Conservation (phyloP, 1,140 invertebrate genomes). For the Drosophila sturtevanti region DNA sequence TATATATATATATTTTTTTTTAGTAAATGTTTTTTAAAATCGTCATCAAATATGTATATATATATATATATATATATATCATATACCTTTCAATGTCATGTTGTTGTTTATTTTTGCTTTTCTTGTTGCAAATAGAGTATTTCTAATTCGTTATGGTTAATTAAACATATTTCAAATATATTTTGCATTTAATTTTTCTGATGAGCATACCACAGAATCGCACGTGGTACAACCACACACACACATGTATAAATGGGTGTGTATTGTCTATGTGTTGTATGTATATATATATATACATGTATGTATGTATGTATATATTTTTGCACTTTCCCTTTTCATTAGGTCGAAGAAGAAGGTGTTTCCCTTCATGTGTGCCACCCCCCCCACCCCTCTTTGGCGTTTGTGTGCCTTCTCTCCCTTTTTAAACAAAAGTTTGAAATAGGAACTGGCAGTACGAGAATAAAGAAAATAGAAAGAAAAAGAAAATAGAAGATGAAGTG, state of each 20-base stretch:
- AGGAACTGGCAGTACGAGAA: constrained; percentile 13
- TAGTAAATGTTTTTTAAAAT: too few relatives aligned
- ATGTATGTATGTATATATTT: constrained; percentile 20
- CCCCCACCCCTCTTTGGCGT: too few relatives aligned
- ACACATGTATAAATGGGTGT: background rate
- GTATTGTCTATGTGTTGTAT: background rate
- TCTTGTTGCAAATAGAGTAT: background rate
- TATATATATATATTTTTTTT: too few relatives aligned
- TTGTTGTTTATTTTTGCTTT: background rate
- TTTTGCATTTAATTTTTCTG: constrained; percentile 53
- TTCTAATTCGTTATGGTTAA: background rate
- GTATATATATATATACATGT: background rate
- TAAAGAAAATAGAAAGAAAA: too few relatives aligned
- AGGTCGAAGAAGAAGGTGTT: constrained; percentile 12
- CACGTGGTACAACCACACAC: background rate
- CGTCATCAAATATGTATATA: too few relatives aligned
- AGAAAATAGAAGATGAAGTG: constrained; percentile 8
- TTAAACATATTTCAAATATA: constrained; percentile 32
- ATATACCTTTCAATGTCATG: background rate
- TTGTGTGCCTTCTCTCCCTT: constrained; percentile 14
- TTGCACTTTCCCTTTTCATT: constrained; percentile 58
- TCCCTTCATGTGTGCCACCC: constrained; percentile 7
- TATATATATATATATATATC: too few relatives aligned
- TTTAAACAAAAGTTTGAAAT: constrained; percentile 30
- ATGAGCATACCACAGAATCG: constrained; percentile 8